Conservation (phyloP, 2,113 vertebrate species). For the Calonectris borealis region DNA sequence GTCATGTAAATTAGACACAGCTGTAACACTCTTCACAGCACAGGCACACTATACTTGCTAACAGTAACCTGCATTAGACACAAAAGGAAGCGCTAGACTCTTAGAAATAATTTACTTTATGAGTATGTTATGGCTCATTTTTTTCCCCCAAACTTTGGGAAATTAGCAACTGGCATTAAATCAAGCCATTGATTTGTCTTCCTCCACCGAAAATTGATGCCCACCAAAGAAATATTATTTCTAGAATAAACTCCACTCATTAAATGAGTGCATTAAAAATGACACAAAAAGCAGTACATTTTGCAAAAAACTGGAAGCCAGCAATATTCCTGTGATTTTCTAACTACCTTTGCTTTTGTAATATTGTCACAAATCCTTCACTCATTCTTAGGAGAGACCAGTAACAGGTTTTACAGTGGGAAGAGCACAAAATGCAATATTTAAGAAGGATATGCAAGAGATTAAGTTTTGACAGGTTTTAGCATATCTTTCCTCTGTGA, state of each 20-base stretch:
- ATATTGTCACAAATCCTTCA: constrained; percentile 30
- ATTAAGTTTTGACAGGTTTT: constrained; percentile 54
- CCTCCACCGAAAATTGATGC: background rate
- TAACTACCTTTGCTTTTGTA: background rate
- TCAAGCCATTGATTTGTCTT: background rate
- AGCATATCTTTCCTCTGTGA: background rate
- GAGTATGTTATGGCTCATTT: background rate
- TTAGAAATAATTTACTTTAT: background rate
- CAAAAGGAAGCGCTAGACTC: background rate
- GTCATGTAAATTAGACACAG: background rate
- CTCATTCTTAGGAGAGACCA: background rate
- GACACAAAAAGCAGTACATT: background rate
- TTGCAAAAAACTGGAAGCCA: background rate
- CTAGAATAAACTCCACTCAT: background rate
- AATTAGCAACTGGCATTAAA: background rate
- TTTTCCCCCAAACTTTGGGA: background rate
- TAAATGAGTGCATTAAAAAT: background rate
- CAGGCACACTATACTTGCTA: background rate
- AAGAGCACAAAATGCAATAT: constrained; percentile 13
- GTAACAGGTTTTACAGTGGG: constrained; percentile 5
- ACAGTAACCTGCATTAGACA: background rate
- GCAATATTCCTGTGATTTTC: background rate
- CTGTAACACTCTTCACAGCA: background rate
- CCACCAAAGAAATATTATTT: background rate
- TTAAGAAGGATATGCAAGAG: constrained; percentile 50